Conservation (phyloP, 2,113 vertebrate species). For the Ciconia stormi region DNA sequence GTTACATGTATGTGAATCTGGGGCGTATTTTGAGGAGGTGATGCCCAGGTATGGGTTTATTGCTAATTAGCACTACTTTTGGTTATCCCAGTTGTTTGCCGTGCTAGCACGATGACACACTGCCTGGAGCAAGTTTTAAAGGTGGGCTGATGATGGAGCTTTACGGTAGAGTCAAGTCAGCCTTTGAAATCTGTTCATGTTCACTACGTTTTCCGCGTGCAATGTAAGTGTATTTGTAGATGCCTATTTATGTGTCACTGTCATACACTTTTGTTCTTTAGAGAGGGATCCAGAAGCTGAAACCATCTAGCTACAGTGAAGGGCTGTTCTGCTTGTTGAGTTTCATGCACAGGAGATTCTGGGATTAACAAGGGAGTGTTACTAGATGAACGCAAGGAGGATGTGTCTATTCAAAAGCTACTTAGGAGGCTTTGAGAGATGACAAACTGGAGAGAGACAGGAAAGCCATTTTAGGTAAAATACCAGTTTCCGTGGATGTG, state of each 20-base stretch:
- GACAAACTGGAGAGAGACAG: not conserved
- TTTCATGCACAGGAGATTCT: not conserved
- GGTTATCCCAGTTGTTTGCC: not conserved
- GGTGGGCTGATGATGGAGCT: not conserved
- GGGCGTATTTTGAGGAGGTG: not conserved
- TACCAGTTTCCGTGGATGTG: not conserved
- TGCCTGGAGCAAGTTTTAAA: not conserved
- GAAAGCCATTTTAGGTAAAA: not conserved
- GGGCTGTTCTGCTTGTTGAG: not conserved
- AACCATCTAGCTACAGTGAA: not conserved
- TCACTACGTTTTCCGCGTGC: not conserved
- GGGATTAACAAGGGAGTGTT: not conserved
- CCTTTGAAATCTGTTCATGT: not conserved
- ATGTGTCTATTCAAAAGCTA: not conserved
- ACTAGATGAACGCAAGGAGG: not conserved
- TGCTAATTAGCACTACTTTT: not conserved
- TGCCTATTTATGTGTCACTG: not conserved
- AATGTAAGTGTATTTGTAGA: not conserved
- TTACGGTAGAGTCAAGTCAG: not conserved
- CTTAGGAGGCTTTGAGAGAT: not conserved
- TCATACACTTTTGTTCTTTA: not conserved
- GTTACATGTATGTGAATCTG: not conserved
- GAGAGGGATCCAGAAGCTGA: slow-evolving; percentile 26
- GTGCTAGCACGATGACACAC: not conserved
- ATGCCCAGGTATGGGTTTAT: not conserved